Conservation (phyloP, 1,140 invertebrate species). For the Elymnias hypermnestra region DNA sequence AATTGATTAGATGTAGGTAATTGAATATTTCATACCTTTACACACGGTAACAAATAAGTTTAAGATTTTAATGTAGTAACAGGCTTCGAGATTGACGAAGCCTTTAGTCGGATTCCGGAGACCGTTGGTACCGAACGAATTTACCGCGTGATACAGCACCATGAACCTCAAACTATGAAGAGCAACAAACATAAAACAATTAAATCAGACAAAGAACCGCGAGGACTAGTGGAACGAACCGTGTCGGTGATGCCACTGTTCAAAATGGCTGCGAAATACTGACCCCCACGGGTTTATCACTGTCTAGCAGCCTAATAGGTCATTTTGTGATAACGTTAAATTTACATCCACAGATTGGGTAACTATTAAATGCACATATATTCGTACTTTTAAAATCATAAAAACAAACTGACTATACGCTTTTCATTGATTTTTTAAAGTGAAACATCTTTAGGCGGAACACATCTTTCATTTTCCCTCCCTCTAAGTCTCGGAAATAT, state of each 20-base stretch:
- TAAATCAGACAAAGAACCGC: slow-evolving; percentile 20
- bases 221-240: slow-evolving; percentile 26
- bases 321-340: slow-evolving; percentile 32
- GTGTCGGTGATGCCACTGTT: slow-evolving; percentile 46
- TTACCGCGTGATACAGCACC: slow-evolving; percentile 44
- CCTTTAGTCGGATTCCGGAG: slow-evolving; percentile 22
- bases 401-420: too few species aligned
- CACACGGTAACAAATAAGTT: slow-evolving; percentile 45
- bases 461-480: too few species aligned
- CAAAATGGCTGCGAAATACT: slow-evolving; percentile 54
- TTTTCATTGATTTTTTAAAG: too few species aligned
- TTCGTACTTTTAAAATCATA: too few species aligned
- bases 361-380: not conserved
- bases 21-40: slow-evolving; percentile 52
- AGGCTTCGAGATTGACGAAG: slow-evolving; percentile 27
- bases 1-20: too few species aligned
- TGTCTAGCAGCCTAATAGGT: slow-evolving; percentile 39
- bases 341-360: slow-evolving; percentile 26
- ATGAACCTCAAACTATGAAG: slow-evolving; percentile 40
- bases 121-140: slow-evolving; percentile 26
- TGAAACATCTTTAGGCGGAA: too few species aligned
- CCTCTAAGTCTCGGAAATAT: too few species aligned
- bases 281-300: slow-evolving; percentile 49
- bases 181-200: slow-evolving; percentile 25
- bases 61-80: slow-evolving; percentile 19